Base-by-base conservation (phyloP, 2,888 invertebrate genomes). In the Brachylomia viminalis region DNA sequence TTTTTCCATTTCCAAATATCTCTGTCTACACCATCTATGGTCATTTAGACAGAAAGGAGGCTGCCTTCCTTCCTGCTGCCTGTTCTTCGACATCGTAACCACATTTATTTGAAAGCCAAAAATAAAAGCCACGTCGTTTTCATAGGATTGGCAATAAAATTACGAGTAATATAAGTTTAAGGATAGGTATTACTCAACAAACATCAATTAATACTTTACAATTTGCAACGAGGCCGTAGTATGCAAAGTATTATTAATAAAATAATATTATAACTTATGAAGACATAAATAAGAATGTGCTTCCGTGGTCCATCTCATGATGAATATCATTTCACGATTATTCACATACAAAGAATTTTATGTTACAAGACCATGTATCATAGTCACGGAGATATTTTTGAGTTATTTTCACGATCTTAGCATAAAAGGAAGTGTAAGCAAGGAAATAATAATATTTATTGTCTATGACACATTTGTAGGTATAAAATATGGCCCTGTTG, bases 301-400 rank as follows among this genome's bases (percentile, higher is more conserved):
- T 88, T 88, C 88, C 88, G 88, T 75, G 59, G 72, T 86, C 38
- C 79, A 85, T 87, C 83, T 52, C 71, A 52, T 74, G 85, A 87
- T 87, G 72, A 17, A 45, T 86, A 87, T 88, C 85, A 52, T 61
- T 62, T 80, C 86, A 87, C 86, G 85, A 86, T 69, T 74, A 67
- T 74, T 61, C 71, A 69, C 65, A 61, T 47, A 64, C 58, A 75
- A 83, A 79, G 67, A 75, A 73, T 84, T 59, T 65, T 42, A 79
- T 59, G 30, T 61, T 52, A 56, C 49, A 70, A 49, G 56, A 56
- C 56, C 66, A 75, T 65, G 49, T 49, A 62, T 68, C 62, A 72
- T 61, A 59, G 69, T 62, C 72, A 84, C 66, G 54, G 33, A 54
- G 52, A 54, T 72, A 83, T 77, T 83, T 83, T 84, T 47, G 59